phyloP scores from a whole-genome alignment of 2,797 vertebrate genomes.

The Enteromius viviparus region DNA sequence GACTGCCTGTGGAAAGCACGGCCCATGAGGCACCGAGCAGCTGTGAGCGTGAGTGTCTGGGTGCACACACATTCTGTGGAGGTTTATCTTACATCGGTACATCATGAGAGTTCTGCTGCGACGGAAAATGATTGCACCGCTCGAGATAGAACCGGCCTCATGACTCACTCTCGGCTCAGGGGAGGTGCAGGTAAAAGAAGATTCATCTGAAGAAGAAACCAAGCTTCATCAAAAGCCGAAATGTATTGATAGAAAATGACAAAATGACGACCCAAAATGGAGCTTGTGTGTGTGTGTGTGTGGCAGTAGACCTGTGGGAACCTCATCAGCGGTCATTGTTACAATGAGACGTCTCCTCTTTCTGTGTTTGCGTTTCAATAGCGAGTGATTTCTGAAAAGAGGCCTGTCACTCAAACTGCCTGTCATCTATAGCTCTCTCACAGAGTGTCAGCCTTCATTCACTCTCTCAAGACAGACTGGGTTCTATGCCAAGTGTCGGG shows the following conservation, averaged over 20 bases:
- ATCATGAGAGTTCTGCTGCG: conserved; percentile 29
- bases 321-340: conserved; percentile 50
- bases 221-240: background rate
- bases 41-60: conserved; percentile 4
- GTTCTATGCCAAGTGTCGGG: conserved; percentile 20
- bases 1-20: conserved; percentile 26
- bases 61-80: conserved; percentile 15
- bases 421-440: conserved; percentile 39
- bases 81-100: conserved; percentile 46
- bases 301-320: conserved; percentile 30
- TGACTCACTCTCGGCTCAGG: conserved; percentile 22
- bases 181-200: conserved; percentile 31
- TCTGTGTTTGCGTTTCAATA: conserved; percentile 45
- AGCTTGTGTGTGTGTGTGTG: conserved; percentile 19
- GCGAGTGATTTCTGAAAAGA: conserved; percentile 45
- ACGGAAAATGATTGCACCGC: conserved; percentile 12
- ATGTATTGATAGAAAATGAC: background rate
- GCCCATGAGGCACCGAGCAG: conserved; percentile 37
- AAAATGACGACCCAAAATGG: conserved; percentile 6
- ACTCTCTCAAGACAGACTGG: conserved; percentile 8
- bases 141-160: conserved; percentile 21
- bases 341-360: conserved; percentile 36
- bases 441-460: conserved; percentile 51
- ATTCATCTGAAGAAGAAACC: conserved; percentile 7
- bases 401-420: conserved; percentile 39